Evolutionary conservation across 1,140 invertebrate genomes (phyloP).

Genomic region (Drosophila ogumai): DNA sequence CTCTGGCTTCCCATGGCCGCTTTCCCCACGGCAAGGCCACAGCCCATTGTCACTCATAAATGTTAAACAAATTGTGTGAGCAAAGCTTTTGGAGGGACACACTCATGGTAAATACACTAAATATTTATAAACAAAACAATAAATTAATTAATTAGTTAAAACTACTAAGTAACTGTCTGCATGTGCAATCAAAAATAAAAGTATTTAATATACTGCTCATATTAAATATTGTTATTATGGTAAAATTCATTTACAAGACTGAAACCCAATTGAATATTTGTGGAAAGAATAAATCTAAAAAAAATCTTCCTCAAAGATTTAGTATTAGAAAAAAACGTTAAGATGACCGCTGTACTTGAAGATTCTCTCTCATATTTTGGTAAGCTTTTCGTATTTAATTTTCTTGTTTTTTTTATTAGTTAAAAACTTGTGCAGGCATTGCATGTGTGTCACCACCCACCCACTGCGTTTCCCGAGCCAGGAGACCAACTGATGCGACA

Average conservation of each 20-base stretch:
- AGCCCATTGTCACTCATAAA: conserved; percentile 60
- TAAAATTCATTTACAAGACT: not conserved
- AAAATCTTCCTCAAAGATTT: too few relatives aligned
- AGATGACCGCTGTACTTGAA: not conserved
- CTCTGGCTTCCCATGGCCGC: not conserved
- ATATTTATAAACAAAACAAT: too few relatives aligned
- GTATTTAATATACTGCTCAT: not conserved
- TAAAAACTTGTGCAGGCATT: conserved; percentile 53
- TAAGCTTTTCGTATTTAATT: conserved; percentile 2
- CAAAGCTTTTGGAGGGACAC: not conserved
- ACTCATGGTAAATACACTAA: conserved; percentile 14
- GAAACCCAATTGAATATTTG: not conserved
- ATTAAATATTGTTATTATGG: too few relatives aligned
- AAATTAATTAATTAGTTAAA: too few relatives aligned
- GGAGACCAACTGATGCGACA: conserved; percentile 54
- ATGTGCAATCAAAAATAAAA: not conserved
- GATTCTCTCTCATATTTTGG: conserved; percentile 1
- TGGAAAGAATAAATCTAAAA: too few relatives aligned
- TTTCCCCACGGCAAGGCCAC: conserved; percentile 11
- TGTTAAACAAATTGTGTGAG: conserved; percentile 52
- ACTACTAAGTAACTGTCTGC: too few relatives aligned
- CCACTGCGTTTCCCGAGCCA: not conserved
- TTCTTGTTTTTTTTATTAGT: conserved; percentile 33
- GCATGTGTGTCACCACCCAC: not conserved
- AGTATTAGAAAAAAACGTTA: not conserved